Conservation (phyloP, 2,888 invertebrate species). For the Ormyrus nitidulus region DNA sequence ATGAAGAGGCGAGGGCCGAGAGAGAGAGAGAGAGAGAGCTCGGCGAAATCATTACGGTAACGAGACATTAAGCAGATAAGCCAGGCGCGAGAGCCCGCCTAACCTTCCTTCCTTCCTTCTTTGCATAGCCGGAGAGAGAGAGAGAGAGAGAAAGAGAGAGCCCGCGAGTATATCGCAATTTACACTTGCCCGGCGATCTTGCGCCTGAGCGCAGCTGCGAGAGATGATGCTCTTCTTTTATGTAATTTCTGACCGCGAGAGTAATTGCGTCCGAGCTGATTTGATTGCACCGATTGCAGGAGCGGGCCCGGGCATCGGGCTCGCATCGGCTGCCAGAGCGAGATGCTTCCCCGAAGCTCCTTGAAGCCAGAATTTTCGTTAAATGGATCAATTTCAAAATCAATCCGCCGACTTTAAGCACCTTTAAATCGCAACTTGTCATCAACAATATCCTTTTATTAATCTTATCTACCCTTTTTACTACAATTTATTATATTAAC, state of each 20-base stretch:
- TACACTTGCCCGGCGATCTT: conserved; percentile 25
- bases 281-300: conserved; percentile 41
- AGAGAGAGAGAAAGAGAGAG: no score
- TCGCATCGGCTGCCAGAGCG: not conserved
- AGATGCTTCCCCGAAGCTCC: not conserved
- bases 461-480: not conserved
- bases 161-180: conserved; percentile 27
- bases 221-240: conserved; percentile 16
- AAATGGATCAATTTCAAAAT: no score
- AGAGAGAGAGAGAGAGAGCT: not conserved
- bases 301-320: not conserved
- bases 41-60: conserved; percentile 59
- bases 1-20: conserved; percentile 65
- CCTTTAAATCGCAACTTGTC: no score
- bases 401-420: no score
- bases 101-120: conserved; percentile 31
- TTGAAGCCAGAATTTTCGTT: not conserved
- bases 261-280: conserved; percentile 38
- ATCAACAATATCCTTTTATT: no score
- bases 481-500: not conserved
- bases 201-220: not conserved
- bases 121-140: not conserved
- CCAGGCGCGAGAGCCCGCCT: conserved; percentile 59
- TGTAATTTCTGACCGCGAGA: conserved; percentile 8
- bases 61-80: conserved; percentile 68